These are phyloP conservation scores for Dasypolia templi DNA, from an alignment of 2,888 invertebrate genomes.

Conservation along the genomic window DNA sequence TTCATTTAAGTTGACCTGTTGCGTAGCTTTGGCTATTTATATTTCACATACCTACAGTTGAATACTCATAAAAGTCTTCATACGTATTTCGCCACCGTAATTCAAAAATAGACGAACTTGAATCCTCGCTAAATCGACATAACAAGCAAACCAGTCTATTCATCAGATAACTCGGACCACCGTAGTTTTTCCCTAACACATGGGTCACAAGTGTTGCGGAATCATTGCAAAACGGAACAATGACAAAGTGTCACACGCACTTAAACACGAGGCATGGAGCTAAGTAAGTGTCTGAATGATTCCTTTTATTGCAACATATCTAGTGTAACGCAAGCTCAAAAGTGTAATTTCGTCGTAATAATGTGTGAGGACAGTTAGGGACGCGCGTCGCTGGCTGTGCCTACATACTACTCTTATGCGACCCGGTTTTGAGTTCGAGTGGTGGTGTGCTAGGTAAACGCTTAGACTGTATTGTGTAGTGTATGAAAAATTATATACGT, in stretches of 20 bases:
- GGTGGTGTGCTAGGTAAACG: slow-evolving; percentile 34
- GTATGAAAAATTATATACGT: not conserved
- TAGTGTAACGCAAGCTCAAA: slow-evolving; percentile 54
- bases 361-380: slow-evolving; percentile 59
- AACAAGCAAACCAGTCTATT: slow-evolving; percentile 49
- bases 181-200: slow-evolving; percentile 55
- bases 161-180: slow-evolving; percentile 53
- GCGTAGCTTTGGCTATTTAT: not conserved
- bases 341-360: slow-evolving; percentile 65
- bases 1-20: not conserved
- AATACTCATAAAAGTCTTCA: slow-evolving; percentile 6
- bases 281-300: slow-evolving; percentile 62
- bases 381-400: slow-evolving; percentile 62
- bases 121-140: slow-evolving; percentile 22
- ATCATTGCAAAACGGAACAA: slow-evolving; percentile 61
- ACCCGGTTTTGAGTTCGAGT: slow-evolving; percentile 53
- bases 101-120: slow-evolving; percentile 11
- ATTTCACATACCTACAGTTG: not conserved
- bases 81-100: not conserved
- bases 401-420: slow-evolving; percentile 56
- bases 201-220: slow-evolving; percentile 53
- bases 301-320: slow-evolving; percentile 67
- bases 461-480: slow-evolving; percentile 23
- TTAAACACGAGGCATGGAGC: slow-evolving; percentile 56
- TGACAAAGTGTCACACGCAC: slow-evolving; percentile 67